Evolutionary conservation across 2,888 invertebrate genomes (phyloP).

Genomic region (Cristatella mucedo): DNA sequence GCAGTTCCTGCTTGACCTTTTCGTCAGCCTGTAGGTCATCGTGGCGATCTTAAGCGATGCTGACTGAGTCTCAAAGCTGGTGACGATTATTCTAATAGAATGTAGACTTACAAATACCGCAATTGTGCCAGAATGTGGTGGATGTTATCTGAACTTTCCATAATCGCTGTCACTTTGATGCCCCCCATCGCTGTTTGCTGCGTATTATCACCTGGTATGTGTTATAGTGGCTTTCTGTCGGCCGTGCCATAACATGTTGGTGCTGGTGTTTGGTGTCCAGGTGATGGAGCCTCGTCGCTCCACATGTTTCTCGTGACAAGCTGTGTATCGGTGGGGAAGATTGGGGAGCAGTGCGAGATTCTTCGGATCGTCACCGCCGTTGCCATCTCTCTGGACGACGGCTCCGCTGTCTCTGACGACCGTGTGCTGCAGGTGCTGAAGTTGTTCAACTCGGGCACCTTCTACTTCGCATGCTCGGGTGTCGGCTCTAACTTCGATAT

Average conservation of each 20-base stretch:
- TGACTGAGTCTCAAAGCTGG: no score
- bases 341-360: slow-evolving; percentile 74
- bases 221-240: background rate
- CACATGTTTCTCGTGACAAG: slow-evolving; percentile 86
- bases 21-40: no score
- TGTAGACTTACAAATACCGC: no score
- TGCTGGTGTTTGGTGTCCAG: slow-evolving; percentile 18
- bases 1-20: no score
- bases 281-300: slow-evolving; percentile 57
- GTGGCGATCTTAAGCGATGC: no score
- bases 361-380: slow-evolving; percentile 83
- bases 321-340: slow-evolving; percentile 87
- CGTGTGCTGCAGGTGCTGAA: slow-evolving; percentile 45
- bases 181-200: no score
- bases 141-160: no score
- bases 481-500: slow-evolving; percentile 57
- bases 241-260: background rate
- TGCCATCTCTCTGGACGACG: slow-evolving; percentile 55
- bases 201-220: slow-evolving; percentile 11
- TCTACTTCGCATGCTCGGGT: slow-evolving; percentile 77
- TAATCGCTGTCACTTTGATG: no score
- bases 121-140: no score
- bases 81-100: no score
- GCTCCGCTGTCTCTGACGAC: background rate
- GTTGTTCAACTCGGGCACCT: slow-evolving; percentile 88